phyloP scores from a whole-genome alignment of 30 jellyfish, hydroid and myxozoan species.

The Phacellophora camtschatica region DNA sequence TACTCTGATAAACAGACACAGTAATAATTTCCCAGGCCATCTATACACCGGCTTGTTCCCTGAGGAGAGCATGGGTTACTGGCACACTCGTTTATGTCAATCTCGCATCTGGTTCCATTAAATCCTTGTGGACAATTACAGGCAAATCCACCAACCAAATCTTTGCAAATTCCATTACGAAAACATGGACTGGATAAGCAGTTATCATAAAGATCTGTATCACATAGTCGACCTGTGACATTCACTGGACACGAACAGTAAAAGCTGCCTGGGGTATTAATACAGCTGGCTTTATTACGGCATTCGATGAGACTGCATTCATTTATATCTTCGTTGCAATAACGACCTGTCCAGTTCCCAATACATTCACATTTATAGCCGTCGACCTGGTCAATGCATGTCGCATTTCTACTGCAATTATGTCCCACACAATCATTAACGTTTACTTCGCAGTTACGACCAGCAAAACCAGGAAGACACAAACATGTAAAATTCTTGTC shows the following conservation, averaged over 20 bases:
- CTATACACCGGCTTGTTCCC: constrained; percentile 54
- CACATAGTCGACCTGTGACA: constrained; percentile 78
- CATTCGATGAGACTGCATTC: constrained; percentile 50
- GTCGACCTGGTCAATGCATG: constrained; percentile 34
- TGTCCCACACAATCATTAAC: constrained; percentile 60
- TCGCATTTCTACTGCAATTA: constrained; percentile 36
- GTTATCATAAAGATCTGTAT: constrained; percentile 65
- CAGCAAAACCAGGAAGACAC: constrained; percentile 72
- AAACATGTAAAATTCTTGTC: constrained; percentile 34
- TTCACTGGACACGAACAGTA: constrained; percentile 68
- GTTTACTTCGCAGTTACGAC: constrained; percentile 64
- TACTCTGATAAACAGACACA: constrained; percentile 65
- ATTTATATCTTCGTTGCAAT: constrained; percentile 67
- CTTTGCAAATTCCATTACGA: constrained; percentile 50
- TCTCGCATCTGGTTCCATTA: constrained; percentile 56
- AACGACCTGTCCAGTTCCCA: constrained; percentile 71
- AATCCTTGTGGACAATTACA: constrained; percentile 58
- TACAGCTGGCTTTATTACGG: constrained; percentile 51
- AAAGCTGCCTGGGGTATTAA: constrained; percentile 66
- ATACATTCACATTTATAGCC: constrained; percentile 46
- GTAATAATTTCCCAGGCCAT: constrained; percentile 49
- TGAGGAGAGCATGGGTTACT: constrained; percentile 56
- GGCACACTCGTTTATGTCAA: constrained; percentile 65
- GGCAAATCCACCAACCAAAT: constrained; percentile 43
- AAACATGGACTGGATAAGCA: constrained; percentile 66